phyloP scores from a whole-genome alignment of 2,113 vertebrate species.

The Pagrus major region DNA sequence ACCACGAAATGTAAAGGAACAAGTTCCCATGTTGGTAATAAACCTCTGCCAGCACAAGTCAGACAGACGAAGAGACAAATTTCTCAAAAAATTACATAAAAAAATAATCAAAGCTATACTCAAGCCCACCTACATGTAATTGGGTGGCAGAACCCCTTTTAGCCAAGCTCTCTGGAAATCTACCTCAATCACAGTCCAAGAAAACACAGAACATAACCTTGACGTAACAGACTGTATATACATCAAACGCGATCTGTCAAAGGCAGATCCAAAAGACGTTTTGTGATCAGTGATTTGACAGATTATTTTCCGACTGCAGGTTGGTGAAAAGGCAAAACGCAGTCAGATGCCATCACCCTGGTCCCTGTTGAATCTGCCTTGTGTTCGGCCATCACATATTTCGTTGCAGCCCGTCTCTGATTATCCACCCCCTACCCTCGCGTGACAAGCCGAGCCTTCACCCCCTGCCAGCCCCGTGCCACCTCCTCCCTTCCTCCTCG shows the following conservation, averaged over 20 bases:
- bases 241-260: not conserved
- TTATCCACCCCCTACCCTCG: constrained; percentile 31
- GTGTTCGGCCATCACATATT: constrained; percentile 58
- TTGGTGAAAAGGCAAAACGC: not conserved
- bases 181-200: not conserved
- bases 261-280: not conserved
- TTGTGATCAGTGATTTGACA: not conserved
- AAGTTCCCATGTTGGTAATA: not conserved
- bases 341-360: constrained; percentile 54
- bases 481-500: constrained; percentile 48
- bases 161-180: not conserved
- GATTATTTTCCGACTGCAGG: not conserved
- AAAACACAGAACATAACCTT: not conserved
- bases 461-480: constrained; percentile 63
- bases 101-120: not conserved
- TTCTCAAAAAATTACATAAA: too few relatives aligned
- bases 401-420: constrained; percentile 49
- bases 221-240: not conserved
- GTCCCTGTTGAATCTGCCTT: constrained; percentile 52
- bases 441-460: constrained; percentile 60
- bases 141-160: not conserved
- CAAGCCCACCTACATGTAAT: not conserved
- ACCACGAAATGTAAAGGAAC: not conserved
- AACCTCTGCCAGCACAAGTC: not conserved
- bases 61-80: constrained; percentile 1